Conservation (phyloP, 2,113 vertebrate species). For the Monopterus albus region DNA sequence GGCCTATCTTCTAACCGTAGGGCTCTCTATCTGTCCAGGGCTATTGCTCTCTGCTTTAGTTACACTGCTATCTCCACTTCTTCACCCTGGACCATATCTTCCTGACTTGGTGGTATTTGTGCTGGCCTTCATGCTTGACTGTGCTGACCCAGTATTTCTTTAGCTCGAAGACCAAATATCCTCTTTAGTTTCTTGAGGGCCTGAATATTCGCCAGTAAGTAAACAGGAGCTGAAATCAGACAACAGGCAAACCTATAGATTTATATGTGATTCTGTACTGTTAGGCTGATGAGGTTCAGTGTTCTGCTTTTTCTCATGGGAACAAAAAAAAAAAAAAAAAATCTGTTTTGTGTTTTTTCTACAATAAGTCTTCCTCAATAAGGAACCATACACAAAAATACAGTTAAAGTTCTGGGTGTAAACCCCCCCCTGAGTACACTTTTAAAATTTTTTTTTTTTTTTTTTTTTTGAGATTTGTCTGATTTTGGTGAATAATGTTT, state of each 20-base stretch:
- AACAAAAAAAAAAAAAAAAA: constrained; percentile 9
- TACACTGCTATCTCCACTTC: constrained; percentile 63
- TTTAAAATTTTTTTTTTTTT: too few relatives aligned
- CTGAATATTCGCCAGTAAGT: constrained; percentile 16
- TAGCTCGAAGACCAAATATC: constrained; percentile 49
- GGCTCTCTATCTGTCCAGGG: constrained; percentile 68
- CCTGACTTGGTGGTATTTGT: constrained; percentile 69
- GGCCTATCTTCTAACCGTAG: constrained; percentile 57
- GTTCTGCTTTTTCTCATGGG: background rate
- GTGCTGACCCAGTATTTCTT: constrained; percentile 59
- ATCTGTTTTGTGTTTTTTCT: constrained; percentile 4
- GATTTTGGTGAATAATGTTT: constrained; percentile 66
- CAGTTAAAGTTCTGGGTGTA: constrained; percentile 41
- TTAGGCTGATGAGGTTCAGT: constrained; percentile 12
- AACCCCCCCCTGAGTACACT: constrained; percentile 45
- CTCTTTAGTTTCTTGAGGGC: constrained; percentile 25
- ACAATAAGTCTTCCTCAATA: constrained; percentile 23
- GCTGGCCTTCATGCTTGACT: constrained; percentile 54
- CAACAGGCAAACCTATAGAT: background rate
- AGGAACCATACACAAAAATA: constrained; percentile 45
- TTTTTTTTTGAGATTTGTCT: constrained; percentile 70
- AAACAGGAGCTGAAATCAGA: constrained; percentile 2
- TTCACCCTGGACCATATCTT: constrained; percentile 61
- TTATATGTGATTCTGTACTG: background rate
- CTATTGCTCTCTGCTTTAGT: constrained; percentile 69